A percentile compares a stretch with the other conserved stretches of the same genome.
Conservation (phyloP, 2,888 invertebrate genomes). For the Aspidiotus rigidus region DNA sequence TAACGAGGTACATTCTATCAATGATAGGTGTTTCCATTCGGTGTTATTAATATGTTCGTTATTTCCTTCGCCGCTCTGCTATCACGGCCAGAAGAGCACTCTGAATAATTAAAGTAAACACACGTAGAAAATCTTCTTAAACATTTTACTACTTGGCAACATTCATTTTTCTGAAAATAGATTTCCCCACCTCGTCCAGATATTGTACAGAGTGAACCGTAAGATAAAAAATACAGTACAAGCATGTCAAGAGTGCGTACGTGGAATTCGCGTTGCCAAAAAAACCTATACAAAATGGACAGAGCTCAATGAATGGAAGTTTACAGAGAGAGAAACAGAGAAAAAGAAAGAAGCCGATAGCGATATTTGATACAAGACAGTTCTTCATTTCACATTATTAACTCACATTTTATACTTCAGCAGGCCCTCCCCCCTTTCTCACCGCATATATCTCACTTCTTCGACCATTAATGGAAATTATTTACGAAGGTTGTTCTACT, state of each 20-base stretch:
- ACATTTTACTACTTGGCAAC: conserved; percentile 9
- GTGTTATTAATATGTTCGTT: neutral
- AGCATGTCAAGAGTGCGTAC: neutral
- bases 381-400: too few relatives aligned
- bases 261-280: neutral
- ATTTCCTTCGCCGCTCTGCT: neutral
- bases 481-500: conserved; percentile 2
- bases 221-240: too few relatives aligned
- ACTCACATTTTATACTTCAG: too few relatives aligned
- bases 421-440: neutral
- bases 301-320: too few relatives aligned
- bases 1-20: neutral
- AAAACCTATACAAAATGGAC: neutral
- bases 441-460: neutral
- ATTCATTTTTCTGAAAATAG: conserved; percentile 11
- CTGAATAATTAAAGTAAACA: conserved; percentile 13
- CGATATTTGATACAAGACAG: too few relatives aligned
- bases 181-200: conserved; percentile 1
- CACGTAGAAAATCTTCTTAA: neutral
- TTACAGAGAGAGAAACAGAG: too few relatives aligned
- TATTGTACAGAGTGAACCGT: neutral
- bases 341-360: too few relatives aligned
- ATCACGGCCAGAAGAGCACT: neutral
- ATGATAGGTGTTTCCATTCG: neutral
- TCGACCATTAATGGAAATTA: neutral